Percentiles rank a stretch among this genome's conserved stretches.
These are phyloP conservation scores for Diadophis punctatus DNA, from an alignment of 2,113 vertebrate genomes.

Conservation along the genomic window DNA sequence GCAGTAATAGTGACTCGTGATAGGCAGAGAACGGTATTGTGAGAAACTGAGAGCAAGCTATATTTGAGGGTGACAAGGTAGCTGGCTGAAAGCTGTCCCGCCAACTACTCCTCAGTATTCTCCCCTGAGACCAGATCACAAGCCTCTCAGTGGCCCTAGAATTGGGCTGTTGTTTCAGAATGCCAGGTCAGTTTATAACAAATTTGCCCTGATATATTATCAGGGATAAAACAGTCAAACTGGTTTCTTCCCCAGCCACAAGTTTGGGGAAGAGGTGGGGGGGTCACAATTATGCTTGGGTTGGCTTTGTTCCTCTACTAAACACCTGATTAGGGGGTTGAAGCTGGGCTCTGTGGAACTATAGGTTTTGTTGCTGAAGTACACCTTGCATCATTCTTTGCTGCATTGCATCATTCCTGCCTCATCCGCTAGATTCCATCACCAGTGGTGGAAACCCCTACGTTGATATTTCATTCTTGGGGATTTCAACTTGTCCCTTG, in stretches of 20 bases:
- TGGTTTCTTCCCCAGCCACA: neutral
- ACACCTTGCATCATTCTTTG: neutral
- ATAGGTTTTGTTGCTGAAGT: neutral
- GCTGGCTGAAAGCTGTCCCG: neutral
- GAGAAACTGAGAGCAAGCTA: neutral
- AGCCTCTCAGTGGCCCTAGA: neutral
- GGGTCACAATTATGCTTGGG: neutral
- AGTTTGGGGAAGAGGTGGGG: neutral
- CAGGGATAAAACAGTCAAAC: neutral
- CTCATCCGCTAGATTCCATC: neutral
- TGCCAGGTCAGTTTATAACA: neutral
- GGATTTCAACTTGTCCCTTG: neutral
- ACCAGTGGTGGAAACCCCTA: neutral
- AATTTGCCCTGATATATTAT: neutral
- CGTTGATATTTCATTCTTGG: neutral
- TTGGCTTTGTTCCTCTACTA: neutral
- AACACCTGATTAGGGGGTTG: neutral
- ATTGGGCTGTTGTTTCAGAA: neutral
- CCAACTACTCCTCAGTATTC: neutral
- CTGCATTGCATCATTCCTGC: neutral
- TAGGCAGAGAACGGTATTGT: neutral
- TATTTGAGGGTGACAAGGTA: neutral
- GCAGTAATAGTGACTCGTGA: neutral
- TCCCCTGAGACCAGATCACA: neutral
- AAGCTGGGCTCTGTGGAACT: neutral